Base-by-base conservation (phyloP, 2,888 invertebrate genomes). In the Halictus quadricinctus region DNA sequence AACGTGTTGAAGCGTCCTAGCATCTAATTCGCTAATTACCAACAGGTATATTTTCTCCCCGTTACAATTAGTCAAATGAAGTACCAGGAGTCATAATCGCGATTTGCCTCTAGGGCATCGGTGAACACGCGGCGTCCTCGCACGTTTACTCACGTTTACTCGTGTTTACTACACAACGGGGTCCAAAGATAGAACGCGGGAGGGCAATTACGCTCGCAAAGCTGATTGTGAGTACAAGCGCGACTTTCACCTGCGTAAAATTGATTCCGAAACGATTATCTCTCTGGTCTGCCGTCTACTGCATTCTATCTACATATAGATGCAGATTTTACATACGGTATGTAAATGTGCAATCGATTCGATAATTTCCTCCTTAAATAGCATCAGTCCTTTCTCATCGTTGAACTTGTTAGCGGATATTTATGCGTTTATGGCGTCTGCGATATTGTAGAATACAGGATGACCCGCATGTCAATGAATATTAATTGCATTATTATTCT, bases 221-320 rank as follows among this genome's bases (percentile, higher is more conserved):
- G 60, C 66, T 66, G 64, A 64, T 64, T 64, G 84, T 50, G 81
- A n/a, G 74, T 69, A 76, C 58, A 60, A 76, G 83, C 36, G 60
- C 64, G 77, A 87, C 86, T 85, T 87, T 83, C 87, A 83, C 78
- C 83, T 58, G 74, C 54, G 80, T 29, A 60, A 64, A 79, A 74
- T 83, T 69, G 76, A 80, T 84, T 75, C 76, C 41, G 54, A 79
- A 76, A 41, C 72, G 50, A 64, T 70, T 81, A 69, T 58, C 36
- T 29, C 77, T 50, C n/a, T 76, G 72, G 15, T 7, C 29, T 0
- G 29, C 25, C 7, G 64, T 29, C 15, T 64, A 29, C 64, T 29
- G 64, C 64, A 15, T 64, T 60, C 60, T 64, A 15, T 60, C 60
- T 29, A 29, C 64, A 29, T 58, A n/a, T 58, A 12, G 2, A 54